Evolutionary conservation across 2,113 vertebrate genomes (phyloP), one percentile per base, ranked within the genome.

Genomic region (Colinus virginianus): DNA sequence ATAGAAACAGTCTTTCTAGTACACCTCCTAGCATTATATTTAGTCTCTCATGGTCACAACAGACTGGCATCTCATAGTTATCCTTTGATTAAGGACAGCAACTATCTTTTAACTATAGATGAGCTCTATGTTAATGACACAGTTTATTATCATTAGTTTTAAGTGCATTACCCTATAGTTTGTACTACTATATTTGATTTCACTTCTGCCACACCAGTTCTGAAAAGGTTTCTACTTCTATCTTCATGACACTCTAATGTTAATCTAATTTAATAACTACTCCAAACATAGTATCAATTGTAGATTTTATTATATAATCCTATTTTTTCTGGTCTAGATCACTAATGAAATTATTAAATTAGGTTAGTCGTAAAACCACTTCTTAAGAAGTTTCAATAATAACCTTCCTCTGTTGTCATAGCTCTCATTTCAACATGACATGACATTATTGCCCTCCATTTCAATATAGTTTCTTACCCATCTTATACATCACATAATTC

Each of bases 201-300:
- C 16, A 53, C 77, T 93, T 90, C 83, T 85, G 66, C 69, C 69
- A 72, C 6, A 79, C 25, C 45, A 64, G 34, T 89, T 84, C 62
- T 94, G 63, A 82, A 82, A 68, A 70, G n/a, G 45, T n/a, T 87
- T 85, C 55, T 20, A 58, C 11, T 77, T 83, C 45, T 21, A 48
- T n/a, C n/a, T 79, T 6, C 53, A 22, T 61, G 58, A 93, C 34
- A 72, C 1, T 1, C 5, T 58, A 36, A 77, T 82, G 30, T 72
- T 91, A 11, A 79, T 46, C n/a, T 59, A 20, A 78, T 91, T 94
- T 79, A 90, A 53, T 58, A 88, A 58, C 23, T 87, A 81, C 23
- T 70, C 6, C 36, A 91, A 94, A 80, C 13, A 36, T 88, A 64
- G 81, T n/a, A 23, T 13, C 59, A 83, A 40, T 40, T 49, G 30